Conservation (phyloP, 30 jellyfish, hydroid and myxozoan species). For the Pseudorhiza aurosa region DNA sequence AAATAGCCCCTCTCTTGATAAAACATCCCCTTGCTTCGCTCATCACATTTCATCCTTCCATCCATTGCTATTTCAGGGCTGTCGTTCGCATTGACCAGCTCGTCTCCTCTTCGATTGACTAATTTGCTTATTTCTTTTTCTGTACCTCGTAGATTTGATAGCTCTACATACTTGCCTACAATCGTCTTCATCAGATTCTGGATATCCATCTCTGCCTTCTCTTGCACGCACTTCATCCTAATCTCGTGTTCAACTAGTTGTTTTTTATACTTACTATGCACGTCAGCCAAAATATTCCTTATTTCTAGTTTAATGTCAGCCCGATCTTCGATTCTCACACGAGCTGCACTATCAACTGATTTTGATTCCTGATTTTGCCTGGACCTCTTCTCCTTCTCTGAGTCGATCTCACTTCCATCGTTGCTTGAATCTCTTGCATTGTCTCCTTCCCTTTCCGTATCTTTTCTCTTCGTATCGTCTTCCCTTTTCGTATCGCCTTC, state of each 20-base stretch:
- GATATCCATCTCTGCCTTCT: slow-evolving; percentile 86
- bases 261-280: slow-evolving; percentile 76
- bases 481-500: not conserved
- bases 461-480: not conserved
- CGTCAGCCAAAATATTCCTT: slow-evolving; percentile 72
- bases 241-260: slow-evolving; percentile 85
- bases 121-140: not conserved
- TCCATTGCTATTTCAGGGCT: not conserved
- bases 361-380: not conserved
- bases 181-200: slow-evolving; percentile 81
- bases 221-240: slow-evolving; percentile 79
- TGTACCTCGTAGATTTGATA: slow-evolving; percentile 36
- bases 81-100: not conserved
- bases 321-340: not conserved
- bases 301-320: slow-evolving; percentile 70
- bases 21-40: not conserved
- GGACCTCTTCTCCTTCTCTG: not conserved
- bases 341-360: not conserved
- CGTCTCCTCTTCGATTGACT: not conserved
- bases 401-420: not conserved
- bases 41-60: not conserved
- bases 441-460: not conserved
- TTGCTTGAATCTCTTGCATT: not conserved
- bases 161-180: slow-evolving; percentile 78
- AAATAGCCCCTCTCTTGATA: not conserved